Base-by-base conservation (phyloP, 2,113 vertebrate species). In the Gasterosteus aculeatus region DNA sequence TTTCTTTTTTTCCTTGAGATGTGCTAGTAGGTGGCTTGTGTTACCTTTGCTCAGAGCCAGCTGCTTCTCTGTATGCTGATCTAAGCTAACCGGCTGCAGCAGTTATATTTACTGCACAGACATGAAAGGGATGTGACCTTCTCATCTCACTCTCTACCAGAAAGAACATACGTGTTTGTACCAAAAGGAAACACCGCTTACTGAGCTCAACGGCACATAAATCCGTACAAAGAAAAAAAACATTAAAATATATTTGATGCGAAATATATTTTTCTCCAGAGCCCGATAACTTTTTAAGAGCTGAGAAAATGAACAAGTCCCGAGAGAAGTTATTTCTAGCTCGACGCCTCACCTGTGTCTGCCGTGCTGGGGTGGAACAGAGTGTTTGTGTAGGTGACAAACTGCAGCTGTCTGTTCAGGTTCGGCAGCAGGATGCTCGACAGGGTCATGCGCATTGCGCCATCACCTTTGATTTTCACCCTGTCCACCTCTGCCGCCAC, bases 341-440 rank as follows among this genome's bases (percentile, higher is more conserved):
- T 29, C 15, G 18, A 51, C 42, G 57, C 10, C 76, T 85, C 90
- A 97, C 96, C 95, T 93, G 93, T 95, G 88, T 97, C 97, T 0
- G 93, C 95, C 0, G 96, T 96, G 86, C 94, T 95, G 64, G 95
- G 94, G 75, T 96, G 95, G 85, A 96, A 97, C 58, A 93, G 85
- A 0, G 92, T 95, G 92, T 95, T 98, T 42, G 95, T 96, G 65
- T 98, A 97, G 64, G 95, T 95, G 87, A 97, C 84, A 62, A 97
- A 95, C 83, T 97, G 96, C 64, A 98, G 92, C 93, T 97, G 96
- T 26, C 95, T 93, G 84, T 98, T 98, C 72, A 98, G 92, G 82
- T 94, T 94, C 22, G 91, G 93, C 77, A 96, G 88, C 26, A 81
- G 83, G 59, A 78, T 12, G 78, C 95, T 95, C 1, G 87, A 82